Evolutionary conservation across 1,140 invertebrate genomes (phyloP).

Genomic region (Tetraneura akinire): DNA sequence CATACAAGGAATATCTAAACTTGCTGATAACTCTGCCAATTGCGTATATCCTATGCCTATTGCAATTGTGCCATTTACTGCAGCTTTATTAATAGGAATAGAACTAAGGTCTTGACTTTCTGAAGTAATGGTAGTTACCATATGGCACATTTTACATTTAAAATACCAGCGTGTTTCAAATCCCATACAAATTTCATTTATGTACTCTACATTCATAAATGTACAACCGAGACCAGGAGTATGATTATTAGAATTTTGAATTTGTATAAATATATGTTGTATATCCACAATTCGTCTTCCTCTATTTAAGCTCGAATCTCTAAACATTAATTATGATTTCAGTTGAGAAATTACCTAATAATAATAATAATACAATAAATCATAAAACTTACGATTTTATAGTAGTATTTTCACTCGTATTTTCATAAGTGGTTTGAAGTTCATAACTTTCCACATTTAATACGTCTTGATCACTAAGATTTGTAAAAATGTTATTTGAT

Average conservation of each 20-base stretch:
- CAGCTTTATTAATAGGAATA: constrained; percentile 1
- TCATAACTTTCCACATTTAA: not conserved
- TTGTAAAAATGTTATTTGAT: not conserved
- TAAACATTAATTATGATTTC: not conserved
- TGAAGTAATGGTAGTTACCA: not conserved
- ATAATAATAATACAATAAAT: not conserved
- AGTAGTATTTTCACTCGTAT: not conserved
- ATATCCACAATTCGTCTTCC: not conserved
- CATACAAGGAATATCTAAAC: constrained; percentile 29
- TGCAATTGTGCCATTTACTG: not conserved
- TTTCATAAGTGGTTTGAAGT: not conserved
- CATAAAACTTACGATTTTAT: not conserved
- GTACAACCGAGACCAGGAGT: not conserved
- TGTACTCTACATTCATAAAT: not conserved
- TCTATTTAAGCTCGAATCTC: not conserved
- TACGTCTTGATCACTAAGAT: not conserved
- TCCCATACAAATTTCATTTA: not conserved
- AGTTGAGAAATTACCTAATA: not conserved
- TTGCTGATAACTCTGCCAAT: not conserved
- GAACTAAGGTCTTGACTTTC: not conserved
- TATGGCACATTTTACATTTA: not conserved
- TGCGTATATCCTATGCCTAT: constrained; percentile 22
- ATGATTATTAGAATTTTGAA: not conserved
- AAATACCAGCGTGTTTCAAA: not conserved
- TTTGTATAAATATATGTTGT: not conserved